phyloP scores from a whole-genome alignment of 2,113 vertebrate species.

The Sapajus apella region DNA sequence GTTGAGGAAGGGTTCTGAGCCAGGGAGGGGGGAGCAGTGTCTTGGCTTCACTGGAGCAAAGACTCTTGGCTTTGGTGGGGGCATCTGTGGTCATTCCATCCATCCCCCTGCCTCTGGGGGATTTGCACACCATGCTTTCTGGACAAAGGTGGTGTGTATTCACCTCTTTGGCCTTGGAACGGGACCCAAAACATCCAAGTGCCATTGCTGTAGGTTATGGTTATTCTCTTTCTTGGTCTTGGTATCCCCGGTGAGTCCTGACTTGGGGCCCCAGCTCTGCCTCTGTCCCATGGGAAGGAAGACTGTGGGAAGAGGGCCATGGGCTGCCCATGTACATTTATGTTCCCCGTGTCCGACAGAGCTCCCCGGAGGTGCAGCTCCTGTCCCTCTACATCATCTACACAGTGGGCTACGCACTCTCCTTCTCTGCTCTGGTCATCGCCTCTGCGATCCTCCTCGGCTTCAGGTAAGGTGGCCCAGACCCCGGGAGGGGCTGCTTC shows the following conservation, averaged over 20 bases:
- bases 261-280: not conserved
- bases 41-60: not conserved
- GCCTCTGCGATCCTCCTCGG: constrained; percentile 87
- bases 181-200: not conserved
- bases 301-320: not conserved
- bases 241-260: not conserved
- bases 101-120: not conserved
- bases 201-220: not conserved
- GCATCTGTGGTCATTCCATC: too few relatives aligned
- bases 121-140: not conserved
- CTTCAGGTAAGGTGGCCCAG: constrained; percentile 85
- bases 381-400: constrained; percentile 87
- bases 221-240: not conserved
- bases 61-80: not conserved
- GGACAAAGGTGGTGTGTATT: not conserved
- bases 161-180: not conserved
- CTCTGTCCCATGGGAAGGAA: not conserved
- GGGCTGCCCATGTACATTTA: fast-evolving
- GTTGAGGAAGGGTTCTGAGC: not conserved
- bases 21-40: fast-evolving
- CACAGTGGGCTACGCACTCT: constrained; percentile 88
- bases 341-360: constrained; percentile 77
- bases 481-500: fast-evolving
- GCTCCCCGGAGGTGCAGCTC: constrained; percentile 82
- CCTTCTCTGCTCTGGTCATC: constrained; percentile 87